Base-by-base conservation (phyloP, 2,888 invertebrate genomes). In the Lochmaea capreae region DNA sequence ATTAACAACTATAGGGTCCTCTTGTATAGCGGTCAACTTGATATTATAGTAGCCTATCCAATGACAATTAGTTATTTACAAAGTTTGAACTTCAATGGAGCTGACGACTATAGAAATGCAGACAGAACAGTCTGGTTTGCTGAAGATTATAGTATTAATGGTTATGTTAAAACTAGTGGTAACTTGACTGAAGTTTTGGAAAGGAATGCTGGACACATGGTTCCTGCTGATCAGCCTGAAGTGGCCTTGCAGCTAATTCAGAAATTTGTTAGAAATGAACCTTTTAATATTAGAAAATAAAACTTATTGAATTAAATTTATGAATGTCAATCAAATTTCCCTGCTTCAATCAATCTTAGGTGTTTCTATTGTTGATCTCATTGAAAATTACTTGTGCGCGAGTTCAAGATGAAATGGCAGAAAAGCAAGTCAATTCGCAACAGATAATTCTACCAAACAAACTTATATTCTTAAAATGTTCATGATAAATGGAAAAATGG, bases 1-100 rank as follows among this genome's bases (percentile, higher is more conserved):
- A 83, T 94, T 0, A 88, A 91, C 39, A 86, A 91, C 78, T 93
- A 93, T 81, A 88, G 89, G 84, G 90, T 95, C 12, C 89, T 96
- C 57, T 89, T 96, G 71, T 97, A 96, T 85, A 96, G 92, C 83
- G 97, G 97, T 0, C 97, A 97, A 84, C 85, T 97, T 75, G 97
- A 97, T 84, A 92, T 97, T 12, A 94, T 96, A 76, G 94, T 96
- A 0, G 95, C 95, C 0, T 95, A 95, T 86, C 94, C 95, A 0
- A 84, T 94, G 67, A 96, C 96, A 0, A 90, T 93, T 26, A 93
- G 93, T 82, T 95, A 93, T 85, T 86, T 97, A 39, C 88, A 90
- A 75, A 89, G 91, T 26, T 87, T 95, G 3, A 89, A 92, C 52
- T 95, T 95, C 88, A 89, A 87, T 14, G 91, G 90, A 0, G 87